Conservation (phyloP, 2,797 vertebrate genomes). For the Podarcis lilfordi region DNA sequence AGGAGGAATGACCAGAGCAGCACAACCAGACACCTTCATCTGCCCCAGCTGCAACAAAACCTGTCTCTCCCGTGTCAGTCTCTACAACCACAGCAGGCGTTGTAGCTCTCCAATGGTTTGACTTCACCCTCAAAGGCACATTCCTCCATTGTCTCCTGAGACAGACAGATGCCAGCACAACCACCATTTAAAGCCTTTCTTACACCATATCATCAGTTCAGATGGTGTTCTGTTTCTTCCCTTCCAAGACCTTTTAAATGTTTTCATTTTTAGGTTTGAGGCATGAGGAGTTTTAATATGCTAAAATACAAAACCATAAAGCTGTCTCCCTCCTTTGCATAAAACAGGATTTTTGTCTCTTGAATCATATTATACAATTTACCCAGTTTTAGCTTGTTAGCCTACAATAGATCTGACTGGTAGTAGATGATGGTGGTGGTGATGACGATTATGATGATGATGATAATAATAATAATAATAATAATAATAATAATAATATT, state of each 20-base stretch:
- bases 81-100: too few relatives aligned
- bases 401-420: constrained; percentile 38
- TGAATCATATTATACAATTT: background rate
- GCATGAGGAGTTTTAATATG: background rate
- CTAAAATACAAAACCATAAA: background rate
- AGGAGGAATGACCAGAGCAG: too few relatives aligned
- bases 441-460: too few relatives aligned
- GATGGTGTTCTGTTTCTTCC: background rate
- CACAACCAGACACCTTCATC: too few relatives aligned
- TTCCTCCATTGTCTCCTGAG: too few relatives aligned
- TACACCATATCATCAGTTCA: background rate
- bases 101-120: too few relatives aligned
- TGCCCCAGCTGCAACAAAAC: too few relatives aligned
- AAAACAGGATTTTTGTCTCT: background rate
- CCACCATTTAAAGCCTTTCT: background rate
- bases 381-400: constrained; percentile 18
- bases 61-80: too few relatives aligned
- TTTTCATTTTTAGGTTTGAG: background rate
- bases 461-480: too few relatives aligned
- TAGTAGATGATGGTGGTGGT: background rate
- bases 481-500: too few relatives aligned
- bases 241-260: background rate
- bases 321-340: background rate
- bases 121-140: too few relatives aligned
- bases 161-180: background rate